Conservation (phyloP, 2,888 invertebrate genomes). For the Scrobipalpa atriplicella region DNA sequence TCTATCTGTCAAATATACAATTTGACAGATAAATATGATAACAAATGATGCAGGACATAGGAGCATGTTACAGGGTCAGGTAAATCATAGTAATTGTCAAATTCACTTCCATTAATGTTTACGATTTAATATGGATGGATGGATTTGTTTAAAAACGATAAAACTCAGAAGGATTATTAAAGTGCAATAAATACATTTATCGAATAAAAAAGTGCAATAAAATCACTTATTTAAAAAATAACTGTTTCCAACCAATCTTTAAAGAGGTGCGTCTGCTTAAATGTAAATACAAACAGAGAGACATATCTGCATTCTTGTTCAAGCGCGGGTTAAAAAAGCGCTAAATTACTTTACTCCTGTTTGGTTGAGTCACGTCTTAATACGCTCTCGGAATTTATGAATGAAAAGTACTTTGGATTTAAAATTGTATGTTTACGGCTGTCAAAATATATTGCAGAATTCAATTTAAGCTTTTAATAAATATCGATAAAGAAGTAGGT, state of each 20-base stretch:
- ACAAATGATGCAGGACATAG: too few species aligned
- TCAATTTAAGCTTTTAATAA: not conserved
- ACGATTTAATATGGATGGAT: too few species aligned
- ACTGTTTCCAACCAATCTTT: not conserved
- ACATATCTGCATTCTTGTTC: not conserved
- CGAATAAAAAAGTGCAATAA: not conserved
- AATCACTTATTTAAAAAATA: too few species aligned
- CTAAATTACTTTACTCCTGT: slow-evolving; percentile 1
- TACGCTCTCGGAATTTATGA: slow-evolving; percentile 15
- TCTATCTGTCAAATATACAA: too few species aligned
- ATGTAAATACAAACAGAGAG: slow-evolving; percentile 1
- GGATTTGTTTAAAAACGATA: too few species aligned
- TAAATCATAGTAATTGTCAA: too few species aligned
- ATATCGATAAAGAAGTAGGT: not conserved
- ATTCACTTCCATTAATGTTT: too few species aligned
- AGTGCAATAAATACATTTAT: too few species aligned
- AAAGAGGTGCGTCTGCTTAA: not conserved
- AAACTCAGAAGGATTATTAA: too few species aligned
- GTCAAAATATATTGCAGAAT: not conserved
- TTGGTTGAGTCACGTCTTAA: slow-evolving; percentile 15
- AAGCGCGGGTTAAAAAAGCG: slow-evolving; percentile 5
- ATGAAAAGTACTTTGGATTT: slow-evolving; percentile 9
- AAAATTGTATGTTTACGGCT: not conserved
- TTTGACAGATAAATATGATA: too few species aligned
- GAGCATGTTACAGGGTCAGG: too few species aligned